Evolutionary conservation across 2,797 vertebrate genomes (phyloP), one percentile per base, ranked within the genome.

Genomic region (Eidolon dupreanum): DNA sequence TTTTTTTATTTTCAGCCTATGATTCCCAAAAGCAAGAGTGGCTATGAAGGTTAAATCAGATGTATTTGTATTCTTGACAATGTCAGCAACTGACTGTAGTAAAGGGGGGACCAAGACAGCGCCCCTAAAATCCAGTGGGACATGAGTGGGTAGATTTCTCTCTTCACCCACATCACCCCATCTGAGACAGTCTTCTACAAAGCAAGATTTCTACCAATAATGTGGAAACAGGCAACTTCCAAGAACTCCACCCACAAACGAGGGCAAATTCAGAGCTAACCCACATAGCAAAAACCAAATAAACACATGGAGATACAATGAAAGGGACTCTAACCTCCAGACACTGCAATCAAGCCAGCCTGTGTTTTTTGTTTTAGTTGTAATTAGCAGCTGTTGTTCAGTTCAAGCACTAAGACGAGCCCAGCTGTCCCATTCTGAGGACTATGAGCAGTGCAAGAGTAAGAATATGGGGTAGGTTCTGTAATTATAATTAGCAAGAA

Each of bases 371-470:
- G 73, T 70, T 85, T 73, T 96, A 96, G 95, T 92, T 98, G 97
- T 98, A 98, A 98, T 98, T 98, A 98, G 97, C 97, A 98, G 98
- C 97, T 97, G 95, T 96, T 97, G 95, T 95, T 97, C 43, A 92
- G 94, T 96, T 97, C 83, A 92, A 94, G 96, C 95, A 92, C 46
- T 46, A 84, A 88, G 89, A 92, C 38, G 19, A 93, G 46, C 70
- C 97, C 97, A 97, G 98, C 97, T 97, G 95, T 97, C 96, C 97
- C 96, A 91, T 88, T 81, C 71, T 90, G 97, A 98, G 86, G 81
- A 78, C 95, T 96, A 98, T 91, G 79, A 97, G 92, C 85, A 93
- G 71, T 22, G 94, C 46, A 71, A 91, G 85, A 93, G 96, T 92
- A 84, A 95, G 96, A 97, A 95, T 65, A 79, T 33, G 95, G 93